A percentile compares a stretch with the other conserved stretches of the same genome.
phyloP scores from a whole-genome alignment of 2,888 invertebrate species.

The Nomada flava region DNA sequence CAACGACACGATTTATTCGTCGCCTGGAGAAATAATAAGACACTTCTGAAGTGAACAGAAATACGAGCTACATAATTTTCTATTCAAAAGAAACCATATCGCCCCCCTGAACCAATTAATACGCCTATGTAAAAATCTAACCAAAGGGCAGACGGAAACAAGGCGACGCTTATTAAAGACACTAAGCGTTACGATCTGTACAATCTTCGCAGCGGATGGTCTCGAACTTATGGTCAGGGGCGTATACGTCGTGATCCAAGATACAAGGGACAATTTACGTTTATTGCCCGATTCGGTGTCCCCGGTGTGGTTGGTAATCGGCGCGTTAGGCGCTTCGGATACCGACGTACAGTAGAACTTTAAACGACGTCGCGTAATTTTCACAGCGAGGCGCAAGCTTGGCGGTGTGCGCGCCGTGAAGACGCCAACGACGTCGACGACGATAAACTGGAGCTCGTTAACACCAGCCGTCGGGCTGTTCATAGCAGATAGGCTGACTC shows the following conservation, averaged over 20 bases:
- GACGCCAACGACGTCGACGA: slow-evolving; percentile 63
- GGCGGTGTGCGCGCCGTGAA: slow-evolving; percentile 42
- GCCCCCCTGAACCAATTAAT: too few relatives aligned
- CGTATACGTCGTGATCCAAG: background rate
- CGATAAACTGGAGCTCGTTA: slow-evolving; percentile 74
- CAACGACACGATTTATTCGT: background rate
- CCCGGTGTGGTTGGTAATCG: slow-evolving; percentile 44
- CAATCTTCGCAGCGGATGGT: background rate
- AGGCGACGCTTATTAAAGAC: slow-evolving; percentile 6
- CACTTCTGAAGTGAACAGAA: background rate
- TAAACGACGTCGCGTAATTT: slow-evolving; percentile 65
- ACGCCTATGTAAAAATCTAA: too few relatives aligned
- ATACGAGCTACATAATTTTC: background rate
- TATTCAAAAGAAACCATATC: background rate
- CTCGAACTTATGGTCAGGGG: slow-evolving; percentile 1
- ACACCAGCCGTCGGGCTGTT: slow-evolving; percentile 64
- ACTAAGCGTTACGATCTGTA: background rate
- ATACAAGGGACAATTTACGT: slow-evolving; percentile 20
- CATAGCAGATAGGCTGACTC: slow-evolving; percentile 64
- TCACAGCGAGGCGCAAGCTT: slow-evolving; percentile 39
- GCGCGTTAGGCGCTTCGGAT: slow-evolving; percentile 50
- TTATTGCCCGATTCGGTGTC: slow-evolving; percentile 12
- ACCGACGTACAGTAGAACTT: slow-evolving; percentile 45
- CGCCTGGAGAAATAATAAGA: background rate
- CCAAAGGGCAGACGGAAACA: background rate